Percentiles rank a stretch among this genome's conserved stretches.
Conservation (phyloP, 2,113 vertebrate species). For the human (Homo sapiens) region DNA sequence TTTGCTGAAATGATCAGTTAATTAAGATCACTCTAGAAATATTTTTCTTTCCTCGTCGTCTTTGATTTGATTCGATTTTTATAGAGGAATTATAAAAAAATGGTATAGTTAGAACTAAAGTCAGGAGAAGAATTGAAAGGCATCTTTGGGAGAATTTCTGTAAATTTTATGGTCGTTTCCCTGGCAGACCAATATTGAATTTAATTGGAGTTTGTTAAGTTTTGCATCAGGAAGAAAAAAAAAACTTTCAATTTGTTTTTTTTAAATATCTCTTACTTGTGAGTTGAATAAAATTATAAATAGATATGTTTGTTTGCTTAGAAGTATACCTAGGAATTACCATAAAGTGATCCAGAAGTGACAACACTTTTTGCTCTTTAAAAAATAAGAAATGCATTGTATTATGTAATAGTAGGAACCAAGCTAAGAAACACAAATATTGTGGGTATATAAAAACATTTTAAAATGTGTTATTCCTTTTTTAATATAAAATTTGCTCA, state of each 20-base stretch:
- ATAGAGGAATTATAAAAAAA: neutral
- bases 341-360: neutral
- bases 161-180: neutral
- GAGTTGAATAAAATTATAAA: neutral
- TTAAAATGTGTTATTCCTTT: neutral
- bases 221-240: neutral
- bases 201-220: neutral
- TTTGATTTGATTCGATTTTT: slow-evolving; percentile 17
- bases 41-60: neutral
- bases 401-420: neutral
- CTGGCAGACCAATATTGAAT: neutral
- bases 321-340: neutral
- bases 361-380: neutral
- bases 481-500: neutral
- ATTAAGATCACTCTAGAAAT: neutral
- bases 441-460: neutral
- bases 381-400: neutral
- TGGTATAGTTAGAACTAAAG: neutral
- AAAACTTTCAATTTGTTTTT: neutral
- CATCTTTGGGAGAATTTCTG: neutral
- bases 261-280: neutral
- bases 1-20: neutral
- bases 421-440: neutral
- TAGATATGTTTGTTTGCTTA: neutral
- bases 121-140: neutral